phyloP scores from a whole-genome alignment of 2,113 vertebrate species.

The Oophaga pumilio region DNA sequence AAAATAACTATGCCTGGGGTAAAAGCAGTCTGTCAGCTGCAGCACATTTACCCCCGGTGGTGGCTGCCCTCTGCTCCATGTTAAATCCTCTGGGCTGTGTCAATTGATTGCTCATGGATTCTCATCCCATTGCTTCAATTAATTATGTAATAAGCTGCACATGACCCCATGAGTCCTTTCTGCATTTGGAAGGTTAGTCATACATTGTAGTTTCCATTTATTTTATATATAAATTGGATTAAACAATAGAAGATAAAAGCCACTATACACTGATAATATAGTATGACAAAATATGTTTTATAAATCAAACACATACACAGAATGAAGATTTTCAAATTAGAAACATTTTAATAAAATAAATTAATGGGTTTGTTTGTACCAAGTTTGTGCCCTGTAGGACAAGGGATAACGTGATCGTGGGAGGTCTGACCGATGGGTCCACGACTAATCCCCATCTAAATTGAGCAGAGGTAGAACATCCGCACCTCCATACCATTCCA shows the following conservation, averaged over 20 bases:
- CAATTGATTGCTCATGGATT: slow-evolving; percentile 19
- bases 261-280: neutral
- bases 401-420: too few species aligned
- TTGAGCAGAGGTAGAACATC: too few species aligned
- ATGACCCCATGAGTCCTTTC: neutral
- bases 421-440: too few species aligned
- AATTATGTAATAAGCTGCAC: neutral
- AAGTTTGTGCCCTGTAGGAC: too few species aligned
- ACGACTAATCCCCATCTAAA: too few species aligned
- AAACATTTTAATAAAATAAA: too few species aligned
- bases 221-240: neutral
- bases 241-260: neutral
- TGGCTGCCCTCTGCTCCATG: neutral
- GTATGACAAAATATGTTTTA: neutral
- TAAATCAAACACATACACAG: neutral
- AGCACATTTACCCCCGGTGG: neutral
- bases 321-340: too few species aligned
- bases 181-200: neutral
- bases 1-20: neutral
- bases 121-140: neutral
- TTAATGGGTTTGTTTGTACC: too few species aligned
- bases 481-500: too few species aligned
- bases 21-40: neutral
- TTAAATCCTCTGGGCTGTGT: neutral
- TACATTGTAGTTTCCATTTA: neutral